Base-by-base conservation (phyloP, 2,888 invertebrate species). In the Aphodius granarius region DNA sequence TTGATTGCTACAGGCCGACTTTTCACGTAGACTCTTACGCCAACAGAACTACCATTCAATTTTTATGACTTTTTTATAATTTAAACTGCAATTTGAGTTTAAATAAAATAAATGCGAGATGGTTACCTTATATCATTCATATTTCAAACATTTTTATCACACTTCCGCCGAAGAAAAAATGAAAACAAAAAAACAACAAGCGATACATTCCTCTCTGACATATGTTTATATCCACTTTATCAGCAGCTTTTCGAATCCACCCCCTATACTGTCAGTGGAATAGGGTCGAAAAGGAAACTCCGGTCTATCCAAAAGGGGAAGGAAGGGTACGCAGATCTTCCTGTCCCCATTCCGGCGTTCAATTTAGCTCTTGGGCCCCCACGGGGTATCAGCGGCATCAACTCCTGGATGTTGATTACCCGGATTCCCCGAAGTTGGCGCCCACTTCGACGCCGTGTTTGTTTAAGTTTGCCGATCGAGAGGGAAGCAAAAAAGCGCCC, bases 281-380 rank as follows among this genome's bases (percentile, higher is more conserved):
- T 13, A 13, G 13, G 43, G 43, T 6, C 13, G 9, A 0, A 43
- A 43, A 43, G 4, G 43, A 43, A 43, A 43, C 43, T 43, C 43
- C 43, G 13, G 43, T 43, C 43, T 43, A 43, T 43, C 43, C 22
- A 17, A 43, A 15, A 62, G 19, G 22, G 16, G 62, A 70, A 23
- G 71, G 70, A 70, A 62, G 65, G 73, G 71, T 73, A 73, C 72
- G 74, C 74, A 74, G 77, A 75, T 77, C 77, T 73, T 43, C 43
- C 43, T 43, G n/a, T 13, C 71, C 75, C 76, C 79, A 81, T 81
- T 81, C 80, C 81, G 80, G 78, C 79, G 81, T 82, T 81, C 81
- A 80, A 81, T 81, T 81, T 81, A 78, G 76, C 79, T 78, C 76
- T n/a, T n/a, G 78, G 78, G 74, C 79, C 79, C 81, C 81, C 81